These are phyloP conservation scores for Chaenocephalus aceratus DNA, from an alignment of 2,113 vertebrate species.

Conservation along the genomic window DNA sequence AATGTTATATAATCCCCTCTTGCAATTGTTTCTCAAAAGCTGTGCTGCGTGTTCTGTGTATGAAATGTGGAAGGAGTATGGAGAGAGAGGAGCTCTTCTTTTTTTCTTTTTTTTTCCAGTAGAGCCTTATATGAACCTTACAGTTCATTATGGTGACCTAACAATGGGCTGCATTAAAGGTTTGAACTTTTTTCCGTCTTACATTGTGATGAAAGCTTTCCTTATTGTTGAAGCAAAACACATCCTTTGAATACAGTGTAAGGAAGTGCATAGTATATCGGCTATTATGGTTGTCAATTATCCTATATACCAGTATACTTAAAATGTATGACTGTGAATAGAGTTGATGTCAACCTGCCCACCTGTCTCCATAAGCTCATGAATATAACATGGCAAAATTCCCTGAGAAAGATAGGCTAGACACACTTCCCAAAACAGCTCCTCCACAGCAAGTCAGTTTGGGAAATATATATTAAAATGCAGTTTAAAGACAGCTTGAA, in stretches of 20 bases:
- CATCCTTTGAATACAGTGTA: neutral
- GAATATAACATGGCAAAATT: neutral
- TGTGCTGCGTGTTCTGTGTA: slow-evolving; percentile 21
- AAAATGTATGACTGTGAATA: neutral
- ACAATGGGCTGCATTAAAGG: slow-evolving; percentile 49
- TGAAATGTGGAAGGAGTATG: slow-evolving; percentile 17
- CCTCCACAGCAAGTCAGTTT: neutral
- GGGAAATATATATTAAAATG: neutral
- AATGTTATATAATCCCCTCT: slow-evolving; percentile 63
- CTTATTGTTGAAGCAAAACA: neutral
- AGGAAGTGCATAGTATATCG: no score
- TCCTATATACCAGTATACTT: neutral
- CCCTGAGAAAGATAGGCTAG: neutral
- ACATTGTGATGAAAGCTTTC: slow-evolving; percentile 2
- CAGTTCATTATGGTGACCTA: slow-evolving; percentile 59
- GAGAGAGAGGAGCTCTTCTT: slow-evolving; percentile 24
- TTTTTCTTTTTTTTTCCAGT: slow-evolving; percentile 6
- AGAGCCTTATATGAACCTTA: slow-evolving; percentile 38
- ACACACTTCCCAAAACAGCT: neutral
- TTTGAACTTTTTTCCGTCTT: slow-evolving; percentile 23
- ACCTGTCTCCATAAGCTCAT: neutral
- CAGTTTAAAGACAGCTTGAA: neutral
- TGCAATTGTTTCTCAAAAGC: slow-evolving; percentile 48
- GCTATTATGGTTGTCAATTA: neutral
- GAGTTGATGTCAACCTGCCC: neutral